Evolutionary conservation across 2,113 vertebrate genomes (phyloP).

Genomic region (Trachemys scripta): DNA sequence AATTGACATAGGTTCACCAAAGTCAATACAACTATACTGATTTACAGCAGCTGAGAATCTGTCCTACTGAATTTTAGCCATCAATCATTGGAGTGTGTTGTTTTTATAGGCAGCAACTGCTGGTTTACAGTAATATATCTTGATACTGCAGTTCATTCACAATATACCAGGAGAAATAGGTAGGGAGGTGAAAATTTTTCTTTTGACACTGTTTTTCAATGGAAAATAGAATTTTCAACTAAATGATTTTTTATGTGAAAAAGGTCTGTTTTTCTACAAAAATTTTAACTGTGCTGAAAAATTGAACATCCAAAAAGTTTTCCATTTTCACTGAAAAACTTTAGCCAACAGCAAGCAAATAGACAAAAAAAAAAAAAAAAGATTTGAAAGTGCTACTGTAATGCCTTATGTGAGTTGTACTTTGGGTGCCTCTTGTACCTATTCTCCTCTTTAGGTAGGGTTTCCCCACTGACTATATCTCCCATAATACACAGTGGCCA

Average conservation of each 20-base stretch:
- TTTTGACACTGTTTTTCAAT: not conserved
- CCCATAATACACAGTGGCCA: fast-evolving
- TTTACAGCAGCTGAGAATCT: not conserved
- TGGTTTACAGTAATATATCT: not conserved
- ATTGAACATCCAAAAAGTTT: fast-evolving
- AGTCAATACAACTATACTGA: conserved; percentile 1
- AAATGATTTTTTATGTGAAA: not conserved
- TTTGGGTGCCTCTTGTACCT: not conserved
- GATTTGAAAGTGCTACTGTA: not conserved
- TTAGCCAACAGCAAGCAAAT: not conserved
- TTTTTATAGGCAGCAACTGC: not conserved
- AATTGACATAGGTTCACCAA: not conserved
- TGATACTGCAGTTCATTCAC: not conserved
- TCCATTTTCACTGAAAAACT: not conserved
- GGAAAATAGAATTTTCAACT: not conserved
- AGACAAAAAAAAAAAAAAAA: not conserved
- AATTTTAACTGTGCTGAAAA: fast-evolving
- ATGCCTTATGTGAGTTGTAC: not conserved
- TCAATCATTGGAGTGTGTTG: not conserved
- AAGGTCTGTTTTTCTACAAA: not conserved
- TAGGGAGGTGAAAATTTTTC: not conserved
- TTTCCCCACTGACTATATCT: not conserved
- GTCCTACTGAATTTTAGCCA: not conserved
- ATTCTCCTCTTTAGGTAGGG: fast-evolving
- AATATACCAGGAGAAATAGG: conserved; percentile 10